Base-by-base conservation (phyloP, 2,888 invertebrate genomes). In the Campopleginae sp. region DNA sequence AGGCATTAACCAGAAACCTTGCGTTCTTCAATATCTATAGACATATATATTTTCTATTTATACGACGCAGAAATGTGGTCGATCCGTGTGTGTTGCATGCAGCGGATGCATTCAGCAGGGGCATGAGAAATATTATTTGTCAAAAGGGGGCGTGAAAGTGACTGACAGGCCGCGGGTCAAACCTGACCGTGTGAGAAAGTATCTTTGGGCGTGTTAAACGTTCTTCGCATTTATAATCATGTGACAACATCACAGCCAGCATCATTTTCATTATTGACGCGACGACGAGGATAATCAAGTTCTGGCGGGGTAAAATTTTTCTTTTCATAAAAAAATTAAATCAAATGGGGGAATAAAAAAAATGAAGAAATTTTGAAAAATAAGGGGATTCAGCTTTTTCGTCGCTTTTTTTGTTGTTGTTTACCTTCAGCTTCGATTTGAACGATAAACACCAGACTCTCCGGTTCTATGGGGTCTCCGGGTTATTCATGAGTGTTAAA, bases 71-170 rank as follows among this genome's bases (percentile, higher is more conserved):
- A 23, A 19, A 23, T 54, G 54, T 54, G 54, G 23, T 23, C 12
- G 58, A 27, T 48, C n/a, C n/a, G 46, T 17, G 46, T 65, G 33
- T 38, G 38, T 65, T 38, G 63, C 38, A 65, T 38, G 38, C 38
- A 42, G 51, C 48, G 33, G 38, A 14, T 71, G 71, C 71, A 71
- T 51, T 51, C n/a, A 48, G n/a, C 48, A 46, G 31, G 48, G 70
- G 46, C 70, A 70, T 48, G 70, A 46, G 48, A 46, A 70, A 70
- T n/a, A n/a, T 70, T 70, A 70, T 70, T 70, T 31, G 70, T 70
- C 70, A 70, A 70, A 70, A 70, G 70, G 70, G 27, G 46, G 58
- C 58, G 58, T 58, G 27, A 58, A 14, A 58, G 14, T 27, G 58
- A 58, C 27, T 58, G 58, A 58, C 58, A 27, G 58, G 27, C 46